A percentile compares a stretch with the other conserved stretches of the same genome.
Evolutionary conservation across 2,888 invertebrate species (phyloP).

Genomic region (Lottia gigantea): DNA sequence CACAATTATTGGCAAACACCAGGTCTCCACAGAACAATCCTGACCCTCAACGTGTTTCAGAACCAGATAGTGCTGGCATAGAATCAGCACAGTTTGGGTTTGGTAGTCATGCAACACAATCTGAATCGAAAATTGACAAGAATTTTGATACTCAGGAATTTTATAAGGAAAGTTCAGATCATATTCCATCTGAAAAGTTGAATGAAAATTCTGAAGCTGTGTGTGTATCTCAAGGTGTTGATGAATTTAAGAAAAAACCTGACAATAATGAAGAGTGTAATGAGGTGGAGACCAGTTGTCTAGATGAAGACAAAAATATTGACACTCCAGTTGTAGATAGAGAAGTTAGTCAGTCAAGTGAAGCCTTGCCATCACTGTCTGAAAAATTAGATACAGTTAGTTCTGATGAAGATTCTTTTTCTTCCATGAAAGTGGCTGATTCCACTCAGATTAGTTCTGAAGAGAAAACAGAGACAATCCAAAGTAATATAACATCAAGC

Average conservation of each 20-base stretch:
- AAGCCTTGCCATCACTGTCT: not conserved
- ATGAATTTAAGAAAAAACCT: slow-evolving; percentile 1
- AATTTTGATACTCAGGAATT: not conserved
- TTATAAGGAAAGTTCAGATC: not conserved
- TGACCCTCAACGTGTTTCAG: not conserved
- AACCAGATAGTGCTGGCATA: not conserved
- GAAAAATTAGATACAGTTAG: not conserved
- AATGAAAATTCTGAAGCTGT: slow-evolving; percentile 5
- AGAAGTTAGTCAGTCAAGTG: not conserved
- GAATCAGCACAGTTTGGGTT: not conserved
- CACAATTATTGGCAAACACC: not conserved
- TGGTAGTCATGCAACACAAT: not conserved
- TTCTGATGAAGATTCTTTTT: not conserved
- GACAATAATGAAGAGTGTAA: slow-evolving; percentile 4
- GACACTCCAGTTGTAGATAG: slow-evolving; percentile 24
- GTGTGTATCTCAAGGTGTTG: not conserved
- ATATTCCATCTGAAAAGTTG: slow-evolving; percentile 6
- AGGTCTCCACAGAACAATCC: not conserved
- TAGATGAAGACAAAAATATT: slow-evolving; percentile 23
- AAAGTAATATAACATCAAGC: slow-evolving; percentile 21
- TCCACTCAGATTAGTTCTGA: slow-evolving; percentile 24
- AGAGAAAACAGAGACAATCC: not conserved
- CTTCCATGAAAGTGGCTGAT: slow-evolving; percentile 3
- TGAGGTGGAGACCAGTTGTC: slow-evolving; percentile 10
- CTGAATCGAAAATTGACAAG: not conserved